phyloP scores from a whole-genome alignment of 2,888 invertebrate genomes.

The Brachylomia viminalis region DNA sequence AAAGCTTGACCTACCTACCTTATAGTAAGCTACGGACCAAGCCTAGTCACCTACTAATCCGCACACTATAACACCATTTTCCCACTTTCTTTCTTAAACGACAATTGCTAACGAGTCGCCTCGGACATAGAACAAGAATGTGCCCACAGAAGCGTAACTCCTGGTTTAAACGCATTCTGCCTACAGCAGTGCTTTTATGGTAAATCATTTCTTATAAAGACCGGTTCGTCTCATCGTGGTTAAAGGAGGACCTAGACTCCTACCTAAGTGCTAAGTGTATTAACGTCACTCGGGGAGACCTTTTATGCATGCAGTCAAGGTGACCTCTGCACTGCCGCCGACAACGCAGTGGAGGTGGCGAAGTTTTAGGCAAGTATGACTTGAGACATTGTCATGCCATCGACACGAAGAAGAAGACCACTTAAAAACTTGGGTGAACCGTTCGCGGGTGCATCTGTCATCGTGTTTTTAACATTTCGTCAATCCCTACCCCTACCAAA shows the following conservation, averaged over 20 bases:
- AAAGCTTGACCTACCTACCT: conserved; percentile 4
- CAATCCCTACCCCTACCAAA: too few species aligned
- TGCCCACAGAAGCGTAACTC: conserved; percentile 13
- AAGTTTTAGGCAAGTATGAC: too few species aligned
- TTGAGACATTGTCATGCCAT: too few species aligned
- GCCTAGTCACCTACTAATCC: conserved; percentile 20
- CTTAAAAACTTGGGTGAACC: not conserved
- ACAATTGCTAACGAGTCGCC: conserved; percentile 60
- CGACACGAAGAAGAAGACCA: too few species aligned
- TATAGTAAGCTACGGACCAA: conserved; percentile 4
- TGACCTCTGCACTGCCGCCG: too few species aligned
- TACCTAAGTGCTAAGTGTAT: not conserved
- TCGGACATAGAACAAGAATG: conserved; percentile 1
- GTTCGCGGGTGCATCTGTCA: not conserved
- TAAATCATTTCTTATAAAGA: not conserved
- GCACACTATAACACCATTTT: conserved; percentile 21
- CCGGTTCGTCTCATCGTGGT: not conserved
- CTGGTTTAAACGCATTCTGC: not conserved
- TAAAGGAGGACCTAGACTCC: not conserved
- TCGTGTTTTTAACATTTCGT: too few species aligned
- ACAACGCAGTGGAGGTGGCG: too few species aligned
- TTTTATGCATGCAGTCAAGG: too few species aligned
- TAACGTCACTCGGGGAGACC: too few species aligned
- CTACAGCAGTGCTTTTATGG: not conserved
- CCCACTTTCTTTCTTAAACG: conserved; percentile 44